phyloP scores from a whole-genome alignment of 2,797 vertebrate species.

The Hafferia zeledoni region DNA sequence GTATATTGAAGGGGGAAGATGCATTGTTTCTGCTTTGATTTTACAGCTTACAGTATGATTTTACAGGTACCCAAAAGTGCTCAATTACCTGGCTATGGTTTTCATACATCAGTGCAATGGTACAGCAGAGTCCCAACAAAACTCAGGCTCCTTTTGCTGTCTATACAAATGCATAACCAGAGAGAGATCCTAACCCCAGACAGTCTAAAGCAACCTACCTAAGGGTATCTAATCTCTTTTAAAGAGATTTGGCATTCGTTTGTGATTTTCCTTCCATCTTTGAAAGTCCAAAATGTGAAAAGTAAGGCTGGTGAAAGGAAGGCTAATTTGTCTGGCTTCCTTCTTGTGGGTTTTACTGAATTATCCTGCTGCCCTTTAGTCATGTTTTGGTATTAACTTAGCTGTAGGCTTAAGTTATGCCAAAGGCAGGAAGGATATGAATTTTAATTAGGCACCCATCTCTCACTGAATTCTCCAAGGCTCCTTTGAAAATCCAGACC shows the following conservation, averaged over 20 bases:
- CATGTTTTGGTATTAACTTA: conserved; percentile 53
- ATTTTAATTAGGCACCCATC: conserved; percentile 62
- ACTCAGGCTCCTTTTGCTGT: not conserved
- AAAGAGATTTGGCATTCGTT: not conserved
- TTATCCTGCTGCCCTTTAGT: conserved; percentile 37
- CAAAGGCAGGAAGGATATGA: conserved; percentile 23
- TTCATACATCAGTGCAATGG: not conserved
- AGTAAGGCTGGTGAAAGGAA: conserved; percentile 17
- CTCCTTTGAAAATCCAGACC: conserved; percentile 32
- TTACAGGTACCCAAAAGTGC: not conserved
- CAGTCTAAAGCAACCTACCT: not conserved
- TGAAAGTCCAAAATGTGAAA: conserved; percentile 4
- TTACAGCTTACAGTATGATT: not conserved
- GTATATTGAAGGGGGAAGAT: not conserved
- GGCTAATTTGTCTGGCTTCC: conserved; percentile 15
- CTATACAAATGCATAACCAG: not conserved
- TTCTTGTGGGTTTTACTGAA: conserved; percentile 46
- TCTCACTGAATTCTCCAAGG: not conserved
- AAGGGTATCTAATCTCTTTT: not conserved
- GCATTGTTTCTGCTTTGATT: not conserved
- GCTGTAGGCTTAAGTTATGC: conserved; percentile 44
- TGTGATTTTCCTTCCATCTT: not conserved
- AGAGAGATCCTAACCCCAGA: not conserved
- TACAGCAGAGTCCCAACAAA: not conserved
- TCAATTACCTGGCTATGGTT: not conserved